These are phyloP conservation scores for Hydrocynus forskahlii DNA, from an alignment of 2,797 vertebrate species.

Conservation along the genomic window DNA sequence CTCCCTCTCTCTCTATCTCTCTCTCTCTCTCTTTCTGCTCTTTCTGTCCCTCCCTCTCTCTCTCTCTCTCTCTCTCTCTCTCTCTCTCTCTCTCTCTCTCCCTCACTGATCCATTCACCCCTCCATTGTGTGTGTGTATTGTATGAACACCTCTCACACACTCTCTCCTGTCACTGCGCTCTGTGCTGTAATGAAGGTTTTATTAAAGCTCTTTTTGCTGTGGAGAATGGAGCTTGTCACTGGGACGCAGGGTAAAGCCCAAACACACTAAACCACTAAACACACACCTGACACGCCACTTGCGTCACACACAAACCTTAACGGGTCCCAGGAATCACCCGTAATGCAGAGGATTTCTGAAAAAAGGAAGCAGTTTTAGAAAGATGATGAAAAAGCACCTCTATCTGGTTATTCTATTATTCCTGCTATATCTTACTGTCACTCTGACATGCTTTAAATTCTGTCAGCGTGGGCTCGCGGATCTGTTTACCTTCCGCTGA, in stretches of 20 bases:
- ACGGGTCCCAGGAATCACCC: not conserved
- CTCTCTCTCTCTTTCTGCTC: not conserved
- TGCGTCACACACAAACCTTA: not conserved
- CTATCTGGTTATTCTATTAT: conserved; percentile 83
- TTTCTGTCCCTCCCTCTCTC: not conserved
- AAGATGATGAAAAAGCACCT: conserved; percentile 57
- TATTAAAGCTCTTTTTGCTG: conserved; percentile 72
- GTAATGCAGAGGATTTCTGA: conserved; percentile 35
- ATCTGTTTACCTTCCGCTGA: conserved; percentile 49
- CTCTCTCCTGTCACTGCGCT: conserved; percentile 38
- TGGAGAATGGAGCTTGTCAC: conserved; percentile 74
- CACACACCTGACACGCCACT: conserved; percentile 42
- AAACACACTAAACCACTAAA: conserved; percentile 36
- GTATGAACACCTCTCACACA: conserved; percentile 53
- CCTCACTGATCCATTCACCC: conserved; percentile 34
- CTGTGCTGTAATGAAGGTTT: conserved; percentile 71
- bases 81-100: conserved; percentile 20
- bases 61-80: not conserved
- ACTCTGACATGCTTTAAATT: conserved; percentile 73
- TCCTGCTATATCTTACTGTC: conserved; percentile 77
- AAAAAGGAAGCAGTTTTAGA: conserved; percentile 24
- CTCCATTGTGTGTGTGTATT: conserved; percentile 48
- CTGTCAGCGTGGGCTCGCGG: conserved; percentile 62
- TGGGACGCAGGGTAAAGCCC: conserved; percentile 49
- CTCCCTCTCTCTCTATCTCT: not conserved